These are phyloP conservation scores for Sebastes nivosus DNA, from an alignment of 2,797 vertebrate genomes.

Conservation along the genomic window DNA sequence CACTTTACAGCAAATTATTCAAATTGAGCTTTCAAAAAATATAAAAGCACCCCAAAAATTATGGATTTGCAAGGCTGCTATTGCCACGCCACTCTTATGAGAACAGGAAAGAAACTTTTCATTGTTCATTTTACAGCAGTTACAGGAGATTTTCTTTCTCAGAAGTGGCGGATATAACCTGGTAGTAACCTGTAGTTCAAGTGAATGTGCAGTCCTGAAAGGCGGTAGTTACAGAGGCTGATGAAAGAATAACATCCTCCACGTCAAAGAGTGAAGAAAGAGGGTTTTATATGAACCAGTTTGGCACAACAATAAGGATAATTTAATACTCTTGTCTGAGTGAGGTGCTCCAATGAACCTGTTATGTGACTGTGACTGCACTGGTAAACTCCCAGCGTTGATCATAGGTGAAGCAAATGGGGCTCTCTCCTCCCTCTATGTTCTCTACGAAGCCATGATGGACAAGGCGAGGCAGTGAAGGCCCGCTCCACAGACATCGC, in stretches of 20 bases:
- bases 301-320: neutral
- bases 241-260: slow-evolving; percentile 13
- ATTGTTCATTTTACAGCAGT: slow-evolving; percentile 52
- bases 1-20: slow-evolving; percentile 70
- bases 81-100: slow-evolving; percentile 33
- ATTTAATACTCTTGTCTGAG: neutral
- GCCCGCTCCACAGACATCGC: neutral
- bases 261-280: neutral
- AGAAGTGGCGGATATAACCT: slow-evolving; percentile 18
- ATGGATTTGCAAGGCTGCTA: slow-evolving; percentile 32
- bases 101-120: slow-evolving; percentile 35
- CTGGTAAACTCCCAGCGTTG: neutral
- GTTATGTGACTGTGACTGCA: neutral
- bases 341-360: neutral
- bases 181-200: slow-evolving; percentile 23
- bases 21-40: slow-evolving; percentile 73
- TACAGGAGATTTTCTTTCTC: slow-evolving; percentile 11
- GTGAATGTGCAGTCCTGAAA: slow-evolving; percentile 22
- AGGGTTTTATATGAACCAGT: neutral
- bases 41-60: slow-evolving; percentile 43
- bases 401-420: neutral
- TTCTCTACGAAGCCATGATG: neutral
- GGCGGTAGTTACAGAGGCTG: slow-evolving; percentile 10
- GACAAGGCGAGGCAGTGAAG: slow-evolving; percentile 4
- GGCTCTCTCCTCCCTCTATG: neutral